Base-by-base conservation (phyloP, 1,140 invertebrate species). In the Dinothrombium tinctorium region DNA sequence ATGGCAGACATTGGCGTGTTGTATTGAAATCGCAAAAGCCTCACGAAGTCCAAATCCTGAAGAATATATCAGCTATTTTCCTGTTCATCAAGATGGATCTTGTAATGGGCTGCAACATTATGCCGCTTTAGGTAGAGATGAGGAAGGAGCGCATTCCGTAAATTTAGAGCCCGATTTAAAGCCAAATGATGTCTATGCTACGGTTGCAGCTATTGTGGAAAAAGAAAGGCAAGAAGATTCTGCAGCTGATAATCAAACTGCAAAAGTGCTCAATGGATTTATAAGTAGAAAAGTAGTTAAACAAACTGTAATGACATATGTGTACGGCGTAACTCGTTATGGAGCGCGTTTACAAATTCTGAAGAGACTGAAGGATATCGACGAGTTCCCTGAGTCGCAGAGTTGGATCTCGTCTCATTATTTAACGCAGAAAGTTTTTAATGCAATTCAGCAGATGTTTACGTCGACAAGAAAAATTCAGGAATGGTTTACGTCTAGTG, bases 101-200 rank as follows among this genome's bases (percentile, higher is more conserved):
- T 99, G 94, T 54, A 99, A 99, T 64, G 94, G 92, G 0, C 62
- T 99, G 25, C 94, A 99, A 55, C 94, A 99, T 66, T 99, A 98
- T 63, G 94, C 94, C 11, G 94, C 92, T 8, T 61, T 99, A 12
- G 94, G 92, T 23, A 69, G 89, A 20, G 94, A 99, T 63, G 54
- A 69, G 40, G 68, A 71, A 11, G 94, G 94, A 15, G 92, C 86
- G 0, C 62, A 63, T 47, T 81, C 78, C 56, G 92, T 99, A 2
- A 99, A 99, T 65, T 64, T 99, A 32, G 54, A 68, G 37, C 76
- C 82, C 0, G 63, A 61, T 15, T 50, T 66, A 15, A 48, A 54
- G n/a, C 94, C 94, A 0, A 74, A 84, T 53, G 92, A 99, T 67
- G 79, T 90, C 1, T 99, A 98, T 58, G 80, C 71, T 52, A 72